Evolutionary conservation across 2,888 invertebrate species (phyloP), one percentile per base, ranked within the genome.

Genomic region (Hydroisotoma schaefferi): DNA sequence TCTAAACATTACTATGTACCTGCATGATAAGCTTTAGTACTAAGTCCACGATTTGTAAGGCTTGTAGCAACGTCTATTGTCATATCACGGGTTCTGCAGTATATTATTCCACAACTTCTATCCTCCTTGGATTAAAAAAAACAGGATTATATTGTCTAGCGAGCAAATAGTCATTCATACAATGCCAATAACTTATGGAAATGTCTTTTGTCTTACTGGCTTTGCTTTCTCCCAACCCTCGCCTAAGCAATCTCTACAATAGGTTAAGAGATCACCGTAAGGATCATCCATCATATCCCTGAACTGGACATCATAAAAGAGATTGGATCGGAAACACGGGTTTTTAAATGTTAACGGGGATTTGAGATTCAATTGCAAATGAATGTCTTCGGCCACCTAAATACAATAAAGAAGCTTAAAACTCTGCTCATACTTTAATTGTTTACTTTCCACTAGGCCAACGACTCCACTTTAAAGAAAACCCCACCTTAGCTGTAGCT

Each of bases 241-340:
- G 48, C 83, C 83, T 49, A 92, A 79, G 73, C 86, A 83, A 68
- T 84, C 81, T 47, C 79, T 76, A 55, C 90, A 83, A 77, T 90
- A 94, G 15, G 83, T 81, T 58, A 84, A 84, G 61, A 98, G 79
- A 77, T 97, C 90, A 38, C 84, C 82, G 74, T 85, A 86, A 59
- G 91, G 88, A 78, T 94, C 86, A 61, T 87, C 83, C 63, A 94
- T 80, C 27, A 85, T 81, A 75, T 97, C 94, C 76, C 90, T 87
- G 78, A 88, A 94, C 54, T 86, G 83, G 1, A 99, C 88, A 78
- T 99, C 98, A 77, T 99, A 99, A 79, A 83, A 95, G 27, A 99
- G 81, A 81, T 99, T 99, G 65, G 85, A 80, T 59, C 99, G 85
- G 78, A 94, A 99, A 75, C 91, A 90, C 18, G 93, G 88, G 10